Evolutionary conservation across 2,888 invertebrate genomes (phyloP).

Genomic region (Acleris laterana): DNA sequence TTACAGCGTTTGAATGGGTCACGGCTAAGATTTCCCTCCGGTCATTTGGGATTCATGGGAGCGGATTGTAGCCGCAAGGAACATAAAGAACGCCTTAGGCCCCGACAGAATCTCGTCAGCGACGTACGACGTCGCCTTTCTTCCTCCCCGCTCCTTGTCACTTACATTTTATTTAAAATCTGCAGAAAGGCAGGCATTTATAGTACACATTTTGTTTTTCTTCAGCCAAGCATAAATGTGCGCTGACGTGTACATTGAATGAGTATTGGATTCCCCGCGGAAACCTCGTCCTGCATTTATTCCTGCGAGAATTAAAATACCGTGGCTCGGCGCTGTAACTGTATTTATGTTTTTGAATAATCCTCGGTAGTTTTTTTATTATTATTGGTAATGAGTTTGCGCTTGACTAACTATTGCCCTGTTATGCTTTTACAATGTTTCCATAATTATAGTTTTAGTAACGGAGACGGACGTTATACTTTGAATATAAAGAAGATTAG

Average conservation of each 20-base stretch:
- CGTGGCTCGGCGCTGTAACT: slow-evolving; percentile 7
- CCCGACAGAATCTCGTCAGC: slow-evolving; percentile 71
- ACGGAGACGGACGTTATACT: no score
- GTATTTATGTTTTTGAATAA: slow-evolving; percentile 6
- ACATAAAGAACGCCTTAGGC: slow-evolving; percentile 81
- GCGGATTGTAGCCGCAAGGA: slow-evolving; percentile 80
- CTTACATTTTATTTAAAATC: slow-evolving; percentile 66
- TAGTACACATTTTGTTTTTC: slow-evolving; percentile 53
- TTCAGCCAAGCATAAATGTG: slow-evolving; percentile 46
- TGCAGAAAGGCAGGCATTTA: slow-evolving; percentile 55
- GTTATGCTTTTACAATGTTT: not conserved
- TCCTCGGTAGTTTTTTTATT: not conserved
- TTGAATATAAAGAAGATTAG: no score
- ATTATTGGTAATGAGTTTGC: no score
- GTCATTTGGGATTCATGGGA: slow-evolving; percentile 84
- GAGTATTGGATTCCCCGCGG: slow-evolving; percentile 36
- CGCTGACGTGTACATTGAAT: slow-evolving; percentile 43
- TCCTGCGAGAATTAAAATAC: slow-evolving; percentile 23
- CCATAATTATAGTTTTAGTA: no score
- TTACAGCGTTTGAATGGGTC: slow-evolving; percentile 77
- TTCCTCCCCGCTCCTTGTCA: slow-evolving; percentile 60
- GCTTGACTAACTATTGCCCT: no score
- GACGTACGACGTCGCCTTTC: slow-evolving; percentile 63
- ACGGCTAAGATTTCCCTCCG: slow-evolving; percentile 84
- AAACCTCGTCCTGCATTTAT: slow-evolving; percentile 22